Percentiles rank a stretch among this genome's conserved stretches.
These are phyloP conservation scores for Tanypteryx hageni DNA, from an alignment of 2,888 invertebrate genomes.

Conservation along the genomic window DNA sequence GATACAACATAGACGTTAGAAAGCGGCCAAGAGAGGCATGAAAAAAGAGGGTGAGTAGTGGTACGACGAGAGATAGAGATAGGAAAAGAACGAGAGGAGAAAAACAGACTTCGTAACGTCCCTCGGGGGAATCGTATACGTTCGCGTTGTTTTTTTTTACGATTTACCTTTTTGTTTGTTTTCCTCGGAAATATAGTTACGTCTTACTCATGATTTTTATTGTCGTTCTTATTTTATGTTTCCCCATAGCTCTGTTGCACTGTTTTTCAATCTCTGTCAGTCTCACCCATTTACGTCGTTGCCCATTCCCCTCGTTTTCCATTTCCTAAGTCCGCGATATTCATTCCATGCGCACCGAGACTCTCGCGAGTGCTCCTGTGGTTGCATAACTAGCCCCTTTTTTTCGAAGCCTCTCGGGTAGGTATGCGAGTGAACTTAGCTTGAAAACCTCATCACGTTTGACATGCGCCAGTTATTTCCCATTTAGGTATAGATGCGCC, in stretches of 20 bases:
- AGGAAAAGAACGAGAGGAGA: not conserved
- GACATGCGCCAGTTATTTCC: slow-evolving; percentile 18
- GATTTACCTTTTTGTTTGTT: not conserved
- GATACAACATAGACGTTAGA: slow-evolving; percentile 18
- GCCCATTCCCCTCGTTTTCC: not conserved
- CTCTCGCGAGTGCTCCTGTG: not conserved
- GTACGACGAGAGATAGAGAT: not conserved
- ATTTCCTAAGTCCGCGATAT: not conserved
- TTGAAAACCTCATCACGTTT: not conserved
- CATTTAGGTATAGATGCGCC: not conserved
- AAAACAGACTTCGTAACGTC: not conserved
- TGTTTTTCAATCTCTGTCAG: not conserved
- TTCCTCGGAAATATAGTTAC: not conserved
- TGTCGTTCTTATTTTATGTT: not conserved
- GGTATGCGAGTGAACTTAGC: not conserved
- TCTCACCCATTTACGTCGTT: not conserved
- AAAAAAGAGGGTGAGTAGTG: not conserved
- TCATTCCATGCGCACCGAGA: slow-evolving; percentile 1
- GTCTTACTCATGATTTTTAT: not conserved
- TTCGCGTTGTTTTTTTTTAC: not conserved
- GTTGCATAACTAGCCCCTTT: slow-evolving; percentile 14
- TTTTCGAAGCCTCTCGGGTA: not conserved
- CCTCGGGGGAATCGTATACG: not conserved
- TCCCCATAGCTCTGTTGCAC: too few species aligned
- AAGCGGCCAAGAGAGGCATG: too few species aligned